Conservation (phyloP, 1,140 invertebrate genomes). For the Procambarus clarkii region DNA sequence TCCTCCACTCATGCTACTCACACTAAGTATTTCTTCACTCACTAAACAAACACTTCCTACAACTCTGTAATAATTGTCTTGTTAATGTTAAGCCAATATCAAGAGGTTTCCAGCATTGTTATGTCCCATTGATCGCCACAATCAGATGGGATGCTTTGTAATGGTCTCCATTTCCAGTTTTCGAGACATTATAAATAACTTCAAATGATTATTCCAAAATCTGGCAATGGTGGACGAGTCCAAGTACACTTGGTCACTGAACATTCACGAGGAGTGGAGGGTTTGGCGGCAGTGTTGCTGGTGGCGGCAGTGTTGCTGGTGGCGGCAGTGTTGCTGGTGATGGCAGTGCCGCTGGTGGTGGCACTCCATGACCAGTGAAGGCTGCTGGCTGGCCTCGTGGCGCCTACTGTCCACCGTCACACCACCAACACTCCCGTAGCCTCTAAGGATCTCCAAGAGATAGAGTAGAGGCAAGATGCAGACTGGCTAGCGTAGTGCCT, state of each 20-base stretch:
- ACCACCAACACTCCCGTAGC: background rate
- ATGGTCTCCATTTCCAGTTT: background rate
- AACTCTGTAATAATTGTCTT: background rate
- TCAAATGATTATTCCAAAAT: background rate
- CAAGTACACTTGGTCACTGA: background rate
- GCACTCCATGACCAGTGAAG: background rate
- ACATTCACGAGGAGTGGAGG: constrained; percentile 21
- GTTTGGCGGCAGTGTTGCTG: background rate
- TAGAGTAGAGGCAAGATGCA: constrained; percentile 3
- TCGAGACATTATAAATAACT: background rate
- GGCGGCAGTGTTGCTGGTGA: too few species aligned
- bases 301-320: too few species aligned
- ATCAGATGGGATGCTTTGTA: constrained; percentile 41
- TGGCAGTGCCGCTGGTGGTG: background rate
- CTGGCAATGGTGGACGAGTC: background rate
- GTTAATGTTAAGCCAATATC: constrained; percentile 44
- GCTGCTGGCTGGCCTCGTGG: background rate
- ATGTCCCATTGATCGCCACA: background rate
- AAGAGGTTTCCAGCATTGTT: constrained; percentile 47
- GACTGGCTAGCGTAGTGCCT: background rate
- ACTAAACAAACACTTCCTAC: background rate
- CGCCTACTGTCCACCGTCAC: background rate
- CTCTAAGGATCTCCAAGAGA: background rate
- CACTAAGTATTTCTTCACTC: background rate
- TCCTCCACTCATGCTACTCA: background rate